Evolutionary conservation across 30 jellyfish, hydroid and myxozoan species (phyloP).

Genomic region (Hydractinia symbiolongicarpus): DNA sequence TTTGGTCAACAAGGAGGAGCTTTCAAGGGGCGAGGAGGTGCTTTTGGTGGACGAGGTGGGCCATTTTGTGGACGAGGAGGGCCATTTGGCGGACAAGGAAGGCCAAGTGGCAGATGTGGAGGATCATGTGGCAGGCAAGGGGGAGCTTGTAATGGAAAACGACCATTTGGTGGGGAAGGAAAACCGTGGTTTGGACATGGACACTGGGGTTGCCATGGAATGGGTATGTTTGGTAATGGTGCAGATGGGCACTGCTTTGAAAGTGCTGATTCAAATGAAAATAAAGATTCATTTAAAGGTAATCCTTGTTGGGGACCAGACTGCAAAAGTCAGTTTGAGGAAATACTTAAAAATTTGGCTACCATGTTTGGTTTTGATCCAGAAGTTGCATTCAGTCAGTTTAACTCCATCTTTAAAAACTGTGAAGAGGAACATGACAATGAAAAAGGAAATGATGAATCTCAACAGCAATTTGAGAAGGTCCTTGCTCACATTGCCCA

Average conservation of each 20-base stretch:
- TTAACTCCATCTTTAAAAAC: neutral
- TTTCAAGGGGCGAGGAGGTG: neutral
- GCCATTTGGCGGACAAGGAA: no score
- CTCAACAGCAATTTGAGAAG: neutral
- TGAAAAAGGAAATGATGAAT: neutral
- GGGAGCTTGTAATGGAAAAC: no score
- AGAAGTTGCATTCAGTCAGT: conserved; percentile 9
- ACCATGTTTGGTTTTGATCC: conserved; percentile 27
- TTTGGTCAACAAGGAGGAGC: conserved; percentile 22
- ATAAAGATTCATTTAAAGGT: no score
- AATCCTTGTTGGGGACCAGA: no score
- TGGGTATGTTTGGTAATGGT: neutral
- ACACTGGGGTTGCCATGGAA: no score
- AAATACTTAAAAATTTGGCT: conserved; percentile 4
- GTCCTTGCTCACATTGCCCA: neutral
- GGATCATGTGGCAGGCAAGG: no score
- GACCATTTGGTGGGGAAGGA: no score
- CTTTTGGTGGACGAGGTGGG: neutral
- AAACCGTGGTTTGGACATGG: no score
- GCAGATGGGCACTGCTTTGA: neutral
- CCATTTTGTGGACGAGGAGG: neutral
- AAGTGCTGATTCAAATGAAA: neutral
- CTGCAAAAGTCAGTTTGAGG: no score
- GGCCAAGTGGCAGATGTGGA: no score
- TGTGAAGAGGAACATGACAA: conserved; percentile 14